Conservation (phyloP, 2,797 vertebrate species). For the Otolemur crassicaudatus region DNA sequence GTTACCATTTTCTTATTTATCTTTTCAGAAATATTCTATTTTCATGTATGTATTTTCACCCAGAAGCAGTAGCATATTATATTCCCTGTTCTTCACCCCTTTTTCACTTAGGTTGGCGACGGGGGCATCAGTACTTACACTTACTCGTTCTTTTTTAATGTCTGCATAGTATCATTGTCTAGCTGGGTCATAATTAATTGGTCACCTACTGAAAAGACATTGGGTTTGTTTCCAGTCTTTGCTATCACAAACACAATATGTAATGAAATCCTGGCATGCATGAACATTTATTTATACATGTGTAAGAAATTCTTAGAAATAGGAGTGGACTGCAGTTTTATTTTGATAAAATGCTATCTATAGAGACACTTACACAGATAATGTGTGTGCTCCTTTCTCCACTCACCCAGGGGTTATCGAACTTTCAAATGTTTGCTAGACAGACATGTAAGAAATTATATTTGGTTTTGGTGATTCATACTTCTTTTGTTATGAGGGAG, state of each 20-base stretch:
- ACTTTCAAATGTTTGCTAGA: neutral
- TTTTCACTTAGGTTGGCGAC: neutral
- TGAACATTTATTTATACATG: neutral
- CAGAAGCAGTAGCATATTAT: neutral
- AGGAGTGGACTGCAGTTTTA: neutral
- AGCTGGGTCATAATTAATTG: neutral
- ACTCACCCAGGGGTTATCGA: neutral
- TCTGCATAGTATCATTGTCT: neutral
- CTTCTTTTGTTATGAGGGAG: neutral
- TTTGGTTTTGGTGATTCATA: neutral
- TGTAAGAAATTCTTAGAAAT: conserved; percentile 1
- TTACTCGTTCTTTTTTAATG: neutral
- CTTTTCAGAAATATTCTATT: conserved; percentile 24
- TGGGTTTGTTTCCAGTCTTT: neutral
- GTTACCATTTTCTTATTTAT: conserved; percentile 31
- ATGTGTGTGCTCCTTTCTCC: neutral
- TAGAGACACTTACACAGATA: neutral
- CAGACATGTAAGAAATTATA: neutral
- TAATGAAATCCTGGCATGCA: neutral
- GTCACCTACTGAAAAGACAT: neutral
- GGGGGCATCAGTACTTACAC: neutral
- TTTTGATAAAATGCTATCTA: neutral
- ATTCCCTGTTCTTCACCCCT: no score
- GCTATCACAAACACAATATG: neutral
- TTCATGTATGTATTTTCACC: conserved; percentile 33